Percentiles rank a stretch among this genome's conserved stretches.
These are phyloP conservation scores for Eulemur rufifrons DNA, from an alignment of 2,113 vertebrate genomes.

Conservation along the genomic window DNA sequence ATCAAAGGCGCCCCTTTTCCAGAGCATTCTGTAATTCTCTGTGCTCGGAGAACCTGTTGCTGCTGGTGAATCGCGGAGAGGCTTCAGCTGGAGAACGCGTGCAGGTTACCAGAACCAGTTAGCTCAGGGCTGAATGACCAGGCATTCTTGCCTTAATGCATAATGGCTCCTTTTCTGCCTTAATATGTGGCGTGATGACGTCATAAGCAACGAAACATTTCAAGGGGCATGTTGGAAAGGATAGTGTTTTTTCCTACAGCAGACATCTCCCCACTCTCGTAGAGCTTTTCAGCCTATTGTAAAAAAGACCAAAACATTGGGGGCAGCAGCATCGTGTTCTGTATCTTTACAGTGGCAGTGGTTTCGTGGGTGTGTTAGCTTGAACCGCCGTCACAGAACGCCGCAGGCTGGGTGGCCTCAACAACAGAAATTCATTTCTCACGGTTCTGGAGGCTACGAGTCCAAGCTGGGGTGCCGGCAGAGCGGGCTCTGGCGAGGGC, in stretches of 20 bases:
- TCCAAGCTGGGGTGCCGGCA: background rate
- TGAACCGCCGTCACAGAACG: background rate
- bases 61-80: background rate
- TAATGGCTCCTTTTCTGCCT: constrained; percentile 30
- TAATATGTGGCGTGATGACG: constrained; percentile 30
- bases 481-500: background rate
- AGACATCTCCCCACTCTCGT: background rate
- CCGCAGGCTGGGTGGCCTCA: background rate
- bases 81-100: background rate
- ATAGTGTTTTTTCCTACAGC: background rate
- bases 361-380: background rate
- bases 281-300: background rate
- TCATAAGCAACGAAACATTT: background rate
- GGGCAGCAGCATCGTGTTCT: background rate
- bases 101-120: background rate
- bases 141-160: background rate
- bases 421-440: background rate
- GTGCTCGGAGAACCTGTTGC: background rate
- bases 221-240: background rate
- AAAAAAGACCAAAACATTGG: background rate
- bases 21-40: background rate
- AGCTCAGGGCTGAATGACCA: background rate
- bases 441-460: background rate
- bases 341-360: background rate
- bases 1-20: background rate